phyloP scores from a whole-genome alignment of 2,113 vertebrate genomes.

The Rhinogobius similis region DNA sequence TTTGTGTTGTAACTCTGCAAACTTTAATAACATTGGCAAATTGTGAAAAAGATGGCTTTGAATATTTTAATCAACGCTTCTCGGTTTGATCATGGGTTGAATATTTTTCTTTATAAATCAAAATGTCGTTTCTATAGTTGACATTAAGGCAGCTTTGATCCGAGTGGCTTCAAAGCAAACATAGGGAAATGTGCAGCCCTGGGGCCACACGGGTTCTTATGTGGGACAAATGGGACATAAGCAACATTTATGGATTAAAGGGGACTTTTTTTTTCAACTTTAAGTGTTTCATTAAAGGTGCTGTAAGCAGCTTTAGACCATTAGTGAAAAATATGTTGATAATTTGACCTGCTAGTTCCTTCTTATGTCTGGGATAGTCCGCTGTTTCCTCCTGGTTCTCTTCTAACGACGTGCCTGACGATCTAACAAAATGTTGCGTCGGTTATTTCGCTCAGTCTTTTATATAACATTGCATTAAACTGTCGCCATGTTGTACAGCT shows the following conservation, averaged over 20 bases:
- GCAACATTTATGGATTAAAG: neutral
- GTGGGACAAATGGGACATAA: slow-evolving; percentile 4
- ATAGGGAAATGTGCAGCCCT: neutral
- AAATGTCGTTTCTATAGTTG: slow-evolving; percentile 9
- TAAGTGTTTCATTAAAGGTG: neutral
- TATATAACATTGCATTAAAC: too few relatives aligned
- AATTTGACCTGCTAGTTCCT: too few relatives aligned
- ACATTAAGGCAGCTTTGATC: slow-evolving; percentile 28
- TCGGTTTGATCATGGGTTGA: neutral
- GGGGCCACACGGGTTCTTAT: neutral
- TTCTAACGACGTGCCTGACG: neutral
- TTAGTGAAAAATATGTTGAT: too few relatives aligned
- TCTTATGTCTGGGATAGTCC: neutral
- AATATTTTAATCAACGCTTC: neutral
- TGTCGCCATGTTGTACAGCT: too few relatives aligned
- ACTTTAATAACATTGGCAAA: slow-evolving; percentile 21
- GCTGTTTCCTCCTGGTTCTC: neutral
- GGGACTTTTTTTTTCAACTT: neutral
- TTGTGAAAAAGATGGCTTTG: slow-evolving; percentile 5
- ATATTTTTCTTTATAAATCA: slow-evolving; percentile 8
- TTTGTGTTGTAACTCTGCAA: slow-evolving; percentile 10
- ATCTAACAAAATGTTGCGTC: too few relatives aligned
- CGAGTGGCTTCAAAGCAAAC: slow-evolving; percentile 20
- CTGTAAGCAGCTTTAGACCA: neutral
- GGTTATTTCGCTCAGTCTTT: too few relatives aligned